Base-by-base conservation (phyloP, 2,113 vertebrate species). In the Saimiri boliviensis region DNA sequence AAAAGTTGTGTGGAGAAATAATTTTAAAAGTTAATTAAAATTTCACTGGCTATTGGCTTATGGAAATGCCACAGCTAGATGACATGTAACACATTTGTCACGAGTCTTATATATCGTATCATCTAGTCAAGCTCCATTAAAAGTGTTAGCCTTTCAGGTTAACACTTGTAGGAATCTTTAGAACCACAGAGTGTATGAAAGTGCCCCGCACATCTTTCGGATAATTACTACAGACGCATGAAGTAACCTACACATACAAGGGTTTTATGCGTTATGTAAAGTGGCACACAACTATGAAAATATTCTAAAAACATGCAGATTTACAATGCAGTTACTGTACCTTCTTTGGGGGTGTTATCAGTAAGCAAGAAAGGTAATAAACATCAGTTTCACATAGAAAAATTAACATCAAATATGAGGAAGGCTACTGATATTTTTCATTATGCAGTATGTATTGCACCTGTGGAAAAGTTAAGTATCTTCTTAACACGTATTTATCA, bases 361-460 rank as follows among this genome's bases (percentile, higher is more conserved):
- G 5, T 82, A 60, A 27, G 16, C 13, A 54, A n/a, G 76, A 86
- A 58, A 5, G 54, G 23, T 40, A 54, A 49, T 12, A 42, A 35
- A 20, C 14, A 30, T 45, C 8, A 76, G 68, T 8, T 91, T 87
- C 27, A 76, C 5, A 30, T 19, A 27, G 8, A 60, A 56, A 83
- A 88, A 47, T 8, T 40, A 2, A 30, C 83, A 37, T 8, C 1
- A 40, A 94, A 19, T 40, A 66, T 54, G 25, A 81, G 12, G 30
- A 25, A 68, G 66, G 56, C 37, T 7, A 86, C 21, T 1, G 60
- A 37, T 32, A 60, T 66, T 56, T 86, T 71, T 85, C 47, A 0
- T 12, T 49, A 58, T 2, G 4, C 0, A 2, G 0, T 37, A 60
- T 35, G 6, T 88, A 40, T 5, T 40, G 35, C 35, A 13, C 5